These are phyloP conservation scores for Meles meles DNA, from an alignment of 2,113 vertebrate genomes.

Conservation along the genomic window DNA sequence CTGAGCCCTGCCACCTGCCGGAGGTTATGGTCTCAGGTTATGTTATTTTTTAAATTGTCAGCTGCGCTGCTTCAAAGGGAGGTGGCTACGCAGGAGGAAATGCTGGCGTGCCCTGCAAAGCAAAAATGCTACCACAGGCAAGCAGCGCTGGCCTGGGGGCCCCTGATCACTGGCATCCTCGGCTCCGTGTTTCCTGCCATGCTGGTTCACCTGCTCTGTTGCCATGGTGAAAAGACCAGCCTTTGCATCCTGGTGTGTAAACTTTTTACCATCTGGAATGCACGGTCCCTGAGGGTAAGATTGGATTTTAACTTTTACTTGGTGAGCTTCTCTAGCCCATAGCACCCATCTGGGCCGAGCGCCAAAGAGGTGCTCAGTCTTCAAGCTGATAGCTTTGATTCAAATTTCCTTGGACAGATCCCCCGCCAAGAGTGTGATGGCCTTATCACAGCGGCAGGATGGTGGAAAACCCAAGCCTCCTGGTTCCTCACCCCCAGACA, in stretches of 20 bases:
- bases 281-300: background rate
- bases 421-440: background rate
- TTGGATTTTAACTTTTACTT: background rate
- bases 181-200: background rate
- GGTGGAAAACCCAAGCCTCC: background rate
- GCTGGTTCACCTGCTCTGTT: background rate
- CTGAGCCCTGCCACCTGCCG: background rate
- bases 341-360: constrained; percentile 43
- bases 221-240: background rate
- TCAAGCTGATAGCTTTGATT: background rate
- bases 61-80: background rate
- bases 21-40: background rate
- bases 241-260: background rate
- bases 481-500: background rate
- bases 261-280: background rate
- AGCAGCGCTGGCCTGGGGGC: background rate
- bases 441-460: background rate
- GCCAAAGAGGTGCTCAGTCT: background rate
- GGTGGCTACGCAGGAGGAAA: background rate
- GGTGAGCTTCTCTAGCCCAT: constrained; percentile 29
- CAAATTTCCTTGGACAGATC: background rate
- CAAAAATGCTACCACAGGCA: background rate
- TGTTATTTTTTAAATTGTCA: background rate
- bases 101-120: background rate
- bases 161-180: background rate